Evolutionary conservation across 2,797 vertebrate genomes (phyloP), one percentile per base, ranked within the genome.

Genomic region (Anguilla obscura): DNA sequence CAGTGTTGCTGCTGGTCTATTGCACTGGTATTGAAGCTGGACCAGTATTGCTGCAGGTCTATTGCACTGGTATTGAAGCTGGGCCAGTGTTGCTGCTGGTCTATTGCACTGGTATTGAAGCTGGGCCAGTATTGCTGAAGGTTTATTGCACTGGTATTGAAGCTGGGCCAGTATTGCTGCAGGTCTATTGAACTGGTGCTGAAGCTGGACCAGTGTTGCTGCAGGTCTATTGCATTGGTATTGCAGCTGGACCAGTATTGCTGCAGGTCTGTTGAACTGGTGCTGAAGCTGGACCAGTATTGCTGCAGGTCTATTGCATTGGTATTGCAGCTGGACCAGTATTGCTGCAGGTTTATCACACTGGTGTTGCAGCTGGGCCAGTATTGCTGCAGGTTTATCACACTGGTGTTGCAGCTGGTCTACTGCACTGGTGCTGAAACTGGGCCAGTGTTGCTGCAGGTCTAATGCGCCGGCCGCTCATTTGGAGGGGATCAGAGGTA

Each of bases 401-500:
- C 93, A 89, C 93, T 94, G 95, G 95, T 96, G 96, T 96, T 96
- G 95, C 96, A 96, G 94, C 95, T 74, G 92, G 93, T 96, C 94
- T 56, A 16, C 14, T 56, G 54, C 92, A 92, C 94, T 36, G 33
- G 74, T 91, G 94, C 93, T 96, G 94, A 96, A 94, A 94, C 93
- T 58, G 63, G 92, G 94, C 94, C 95, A 95, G 94, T 94, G 94
- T 95, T 96, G 94, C 94, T 95, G 95, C 94, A 95, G 95, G 92
- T 92, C 95, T 96, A 96, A 95, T 95, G 95, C 92, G 92, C 94
- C 16, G 16, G 30, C 12, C 74, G 93, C 95, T 96, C 95, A 95
- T 96, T 96, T 96, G 94, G 95, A 95, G 93, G 93, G 94, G 95
- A 96, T 96, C 94, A 96, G 94, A 93, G 95, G 95, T 96, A 96